Evolutionary conservation across 2,888 invertebrate genomes (phyloP).

Genomic region (Drosophila buzzatii): DNA sequence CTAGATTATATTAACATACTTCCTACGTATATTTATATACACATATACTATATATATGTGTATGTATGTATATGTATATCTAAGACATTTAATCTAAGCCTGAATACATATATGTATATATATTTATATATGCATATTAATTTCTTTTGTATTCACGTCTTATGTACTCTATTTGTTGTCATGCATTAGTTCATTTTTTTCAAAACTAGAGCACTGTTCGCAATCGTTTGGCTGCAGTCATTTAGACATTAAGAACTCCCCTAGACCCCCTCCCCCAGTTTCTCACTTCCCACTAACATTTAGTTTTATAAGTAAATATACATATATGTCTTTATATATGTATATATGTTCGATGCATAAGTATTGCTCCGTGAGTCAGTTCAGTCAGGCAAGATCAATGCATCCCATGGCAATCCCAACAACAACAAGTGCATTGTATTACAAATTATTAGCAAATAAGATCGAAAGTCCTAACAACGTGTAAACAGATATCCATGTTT

Average conservation of each 20-base stretch:
- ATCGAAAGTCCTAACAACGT: slow-evolving; percentile 16
- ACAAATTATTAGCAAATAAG: slow-evolving; percentile 28
- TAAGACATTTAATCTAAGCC: neutral
- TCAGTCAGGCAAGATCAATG: neutral
- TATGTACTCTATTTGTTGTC: neutral
- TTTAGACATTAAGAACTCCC: neutral
- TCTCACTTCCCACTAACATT: neutral
- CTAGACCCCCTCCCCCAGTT: neutral
- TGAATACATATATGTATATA: neutral
- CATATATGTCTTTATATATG: neutral
- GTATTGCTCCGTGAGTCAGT: neutral
- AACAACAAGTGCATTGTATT: slow-evolving; percentile 32
- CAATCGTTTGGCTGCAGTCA: neutral
- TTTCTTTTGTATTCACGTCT: neutral
- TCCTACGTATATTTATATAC: neutral
- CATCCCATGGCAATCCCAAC: neutral
- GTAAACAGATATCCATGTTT: slow-evolving; percentile 10
- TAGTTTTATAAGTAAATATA: slow-evolving; percentile 14
- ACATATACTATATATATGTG: neutral
- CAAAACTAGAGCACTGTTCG: slow-evolving; percentile 19
- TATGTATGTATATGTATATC: neutral
- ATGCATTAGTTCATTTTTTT: slow-evolving; percentile 38
- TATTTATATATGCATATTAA: neutral
- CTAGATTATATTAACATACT: neutral
- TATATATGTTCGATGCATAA: neutral